These are phyloP conservation scores for Drosophila nasuta DNA, from an alignment of 1,140 invertebrate genomes.

Conservation along the genomic window DNA sequence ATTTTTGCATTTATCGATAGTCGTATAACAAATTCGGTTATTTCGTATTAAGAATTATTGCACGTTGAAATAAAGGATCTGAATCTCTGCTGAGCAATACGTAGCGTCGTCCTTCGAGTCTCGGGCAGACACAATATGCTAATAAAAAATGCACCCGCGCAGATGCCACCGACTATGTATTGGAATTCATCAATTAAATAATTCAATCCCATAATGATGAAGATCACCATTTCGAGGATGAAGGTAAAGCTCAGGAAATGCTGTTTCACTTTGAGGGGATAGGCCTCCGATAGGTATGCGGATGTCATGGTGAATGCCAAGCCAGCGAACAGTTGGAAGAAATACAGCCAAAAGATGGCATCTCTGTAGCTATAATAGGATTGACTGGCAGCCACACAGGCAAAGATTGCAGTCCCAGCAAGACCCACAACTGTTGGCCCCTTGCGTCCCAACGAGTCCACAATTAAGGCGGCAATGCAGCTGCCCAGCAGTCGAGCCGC, in stretches of 20 bases:
- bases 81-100: constrained; percentile 17
- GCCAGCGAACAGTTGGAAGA: constrained; percentile 54
- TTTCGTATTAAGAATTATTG: background rate
- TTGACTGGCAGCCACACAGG: constrained; percentile 24
- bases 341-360: constrained; percentile 8
- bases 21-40: background rate
- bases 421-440: constrained; percentile 36
- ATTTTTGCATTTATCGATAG: background rate
- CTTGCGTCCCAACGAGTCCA: constrained; percentile 61
- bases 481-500: constrained; percentile 38
- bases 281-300: constrained; percentile 61
- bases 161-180: constrained; percentile 40
- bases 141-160: background rate
- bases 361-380: background rate
- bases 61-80: background rate
- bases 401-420: constrained; percentile 12
- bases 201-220: constrained; percentile 37
- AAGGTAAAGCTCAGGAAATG: constrained; percentile 54
- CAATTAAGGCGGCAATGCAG: background rate
- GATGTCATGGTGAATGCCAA: constrained; percentile 47
- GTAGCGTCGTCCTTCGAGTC: constrained; percentile 26
- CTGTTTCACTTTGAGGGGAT: constrained; percentile 57
- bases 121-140: constrained; percentile 22
- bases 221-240: constrained; percentile 56
- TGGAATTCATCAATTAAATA: constrained; percentile 30